Base-by-base conservation (phyloP, 2,888 invertebrate genomes). In the Nemoura dubitans region DNA sequence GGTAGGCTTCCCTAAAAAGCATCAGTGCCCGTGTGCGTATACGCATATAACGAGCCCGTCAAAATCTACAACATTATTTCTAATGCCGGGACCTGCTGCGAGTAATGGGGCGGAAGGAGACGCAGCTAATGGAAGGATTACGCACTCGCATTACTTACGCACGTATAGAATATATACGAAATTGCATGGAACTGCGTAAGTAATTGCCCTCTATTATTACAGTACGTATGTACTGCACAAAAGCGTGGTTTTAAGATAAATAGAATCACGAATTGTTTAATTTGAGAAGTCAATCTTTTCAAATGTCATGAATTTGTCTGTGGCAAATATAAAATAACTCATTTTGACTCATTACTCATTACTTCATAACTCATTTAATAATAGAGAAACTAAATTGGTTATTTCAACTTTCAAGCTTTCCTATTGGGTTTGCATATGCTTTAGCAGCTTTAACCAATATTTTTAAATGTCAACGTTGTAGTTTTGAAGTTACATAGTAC, bases 91-190 rank as follows among this genome's bases (percentile, higher is more conserved):
- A 21, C 59, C 59, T 59, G 59, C 16, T 21, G 59, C 16, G 59
- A 2, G 59, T 59, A 59, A 59, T 59, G 59, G 14, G 59, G 21
- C 21, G 59, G 59, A 59, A 59, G 59, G 59, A 59, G 59, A 59
- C 59, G 59, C 59, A 21, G 59, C 59, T 59, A 59, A 59, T 59
- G 59, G 59, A 59, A 59, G 59, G 59, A 59, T 59, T 59, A 59
- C 59, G 59, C 59, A 59, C 59, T 59, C 59, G 59, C 59, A 59
- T 59, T 59, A 59, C 59, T 59, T 59, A 59, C 59, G 59, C 59
- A 59, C 59, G 59, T 59, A n/a, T 36, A 36, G 3, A 59, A 14
- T 59, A 59, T 7, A 21, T 16, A 59, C 59, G 59, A 21, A 59
- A 59, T 59, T 59, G 59, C 21, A 59, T 3, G 59, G 59, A 59